Conservation (phyloP, 2,888 invertebrate species). For the Calameuta pallipes region DNA sequence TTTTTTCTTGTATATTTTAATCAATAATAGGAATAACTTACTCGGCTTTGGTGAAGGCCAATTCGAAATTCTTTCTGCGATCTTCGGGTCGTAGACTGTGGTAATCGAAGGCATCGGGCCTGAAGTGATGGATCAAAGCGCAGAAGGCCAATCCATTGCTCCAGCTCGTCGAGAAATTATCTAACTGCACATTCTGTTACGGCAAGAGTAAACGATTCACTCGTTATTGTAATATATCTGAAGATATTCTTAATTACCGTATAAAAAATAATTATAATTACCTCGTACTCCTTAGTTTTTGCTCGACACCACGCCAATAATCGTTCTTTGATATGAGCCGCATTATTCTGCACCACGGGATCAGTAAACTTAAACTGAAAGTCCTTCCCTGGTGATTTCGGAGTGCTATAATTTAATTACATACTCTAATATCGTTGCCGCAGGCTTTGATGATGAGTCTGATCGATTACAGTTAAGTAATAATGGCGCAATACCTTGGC, state of each 20-base stretch:
- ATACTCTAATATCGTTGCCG: no score
- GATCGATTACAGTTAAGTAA: no score
- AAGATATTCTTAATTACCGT: constrained; percentile 12
- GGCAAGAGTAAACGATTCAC: neutral
- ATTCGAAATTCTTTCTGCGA: constrained; percentile 93
- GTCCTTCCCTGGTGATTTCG: constrained; percentile 77
- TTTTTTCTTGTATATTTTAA: no score
- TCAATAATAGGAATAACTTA: constrained; percentile 69
- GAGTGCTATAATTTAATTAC: constrained; percentile 72
- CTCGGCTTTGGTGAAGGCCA: constrained; percentile 99
- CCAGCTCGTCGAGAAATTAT: constrained; percentile 99
- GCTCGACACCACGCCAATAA: constrained; percentile 97
- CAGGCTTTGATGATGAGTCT: no score
- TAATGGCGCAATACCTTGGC: constrained; percentile 76
- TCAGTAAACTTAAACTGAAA: constrained; percentile 93
- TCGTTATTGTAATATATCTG: neutral
- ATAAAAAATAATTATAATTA: constrained; percentile 64
- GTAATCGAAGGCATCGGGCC: constrained; percentile 97
- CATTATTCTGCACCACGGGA: constrained; percentile 89
- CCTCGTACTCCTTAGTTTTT: constrained; percentile 98
- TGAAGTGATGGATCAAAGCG: constrained; percentile 98
- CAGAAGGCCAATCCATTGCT: constrained; percentile 99
- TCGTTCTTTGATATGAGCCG: constrained; percentile 95
- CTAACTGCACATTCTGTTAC: constrained; percentile 92
- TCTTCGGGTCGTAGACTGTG: constrained; percentile 86